These are phyloP conservation scores for Drosophila lacteicornis DNA, from an alignment of 1,140 invertebrate genomes.

Conservation along the genomic window DNA sequence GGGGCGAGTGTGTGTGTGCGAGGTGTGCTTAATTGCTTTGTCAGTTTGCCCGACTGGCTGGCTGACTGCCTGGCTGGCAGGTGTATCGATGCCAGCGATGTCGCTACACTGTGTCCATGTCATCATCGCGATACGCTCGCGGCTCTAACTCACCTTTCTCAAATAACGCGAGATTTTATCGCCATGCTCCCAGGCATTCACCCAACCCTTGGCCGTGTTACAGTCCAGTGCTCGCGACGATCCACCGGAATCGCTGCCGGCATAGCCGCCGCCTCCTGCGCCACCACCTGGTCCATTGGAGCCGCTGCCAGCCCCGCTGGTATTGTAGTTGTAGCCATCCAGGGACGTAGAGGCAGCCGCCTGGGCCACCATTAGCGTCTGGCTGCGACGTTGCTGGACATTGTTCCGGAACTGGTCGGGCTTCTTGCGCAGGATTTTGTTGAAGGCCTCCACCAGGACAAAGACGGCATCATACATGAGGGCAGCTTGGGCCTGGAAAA, in stretches of 20 bases:
- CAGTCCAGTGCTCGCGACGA: conserved; percentile 91
- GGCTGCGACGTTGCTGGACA: conserved; percentile 86
- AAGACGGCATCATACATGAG: conserved; percentile 97
- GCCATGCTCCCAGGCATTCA: conserved; percentile 93
- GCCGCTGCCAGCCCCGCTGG: conserved; percentile 3
- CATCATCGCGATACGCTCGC: conserved; percentile 21
- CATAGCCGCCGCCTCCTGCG: conserved; percentile 9
- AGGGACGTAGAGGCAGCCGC: conserved; percentile 68
- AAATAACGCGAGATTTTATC: conserved; percentile 94
- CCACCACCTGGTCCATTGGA: conserved; percentile 11
- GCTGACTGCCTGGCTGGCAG: conserved; percentile 15
- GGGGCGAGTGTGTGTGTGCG: conserved; percentile 6
- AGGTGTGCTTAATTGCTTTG: conserved; percentile 73
- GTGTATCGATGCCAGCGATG: conserved; percentile 41
- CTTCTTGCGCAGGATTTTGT: conserved; percentile 92
- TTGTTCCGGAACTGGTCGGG: conserved; percentile 90
- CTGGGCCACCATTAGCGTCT: conserved; percentile 70
- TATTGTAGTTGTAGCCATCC: conserved; percentile 55
- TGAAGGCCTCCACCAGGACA: conserved; percentile 95
- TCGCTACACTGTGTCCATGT: conserved; percentile 27
- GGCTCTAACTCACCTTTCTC: conserved; percentile 89
- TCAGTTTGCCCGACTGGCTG: conserved; percentile 51
- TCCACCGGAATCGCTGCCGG: conserved; percentile 39
- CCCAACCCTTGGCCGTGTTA: conserved; percentile 90
- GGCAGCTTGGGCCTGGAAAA: conserved; percentile 91